These are phyloP conservation scores for Microctenopoma stevenorrisi DNA, from an alignment of 2,797 vertebrate species.

Conservation along the genomic window DNA sequence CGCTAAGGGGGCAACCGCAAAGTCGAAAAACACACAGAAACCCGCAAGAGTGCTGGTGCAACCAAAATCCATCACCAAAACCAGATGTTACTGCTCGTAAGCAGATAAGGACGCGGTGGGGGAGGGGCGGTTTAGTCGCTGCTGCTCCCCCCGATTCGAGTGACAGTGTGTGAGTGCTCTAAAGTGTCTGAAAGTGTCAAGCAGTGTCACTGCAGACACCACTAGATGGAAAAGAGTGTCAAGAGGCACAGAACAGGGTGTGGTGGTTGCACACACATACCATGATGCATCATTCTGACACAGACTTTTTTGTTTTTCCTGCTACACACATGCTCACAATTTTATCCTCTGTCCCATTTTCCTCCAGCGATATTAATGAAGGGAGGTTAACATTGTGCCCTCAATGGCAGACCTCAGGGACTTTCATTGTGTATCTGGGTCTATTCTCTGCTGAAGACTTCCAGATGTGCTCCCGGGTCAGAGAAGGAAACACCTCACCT, in stretches of 20 bases:
- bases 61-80: slow-evolving; percentile 42
- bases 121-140: slow-evolving; percentile 39
- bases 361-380: slow-evolving; percentile 49
- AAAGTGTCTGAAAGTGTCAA: slow-evolving; percentile 23
- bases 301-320: slow-evolving; percentile 5
- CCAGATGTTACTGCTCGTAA: slow-evolving; percentile 65
- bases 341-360: slow-evolving; percentile 45
- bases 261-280: slow-evolving; percentile 29
- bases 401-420: slow-evolving; percentile 54
- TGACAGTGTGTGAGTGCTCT: slow-evolving; percentile 42
- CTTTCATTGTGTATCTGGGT: slow-evolving; percentile 45
- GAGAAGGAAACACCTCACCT: slow-evolving; percentile 60
- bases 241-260: slow-evolving; percentile 46
- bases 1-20: slow-evolving; percentile 58
- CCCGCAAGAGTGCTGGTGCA: slow-evolving; percentile 40
- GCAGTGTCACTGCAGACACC: slow-evolving; percentile 49
- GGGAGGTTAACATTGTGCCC: slow-evolving; percentile 47
- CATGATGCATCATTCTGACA: slow-evolving; percentile 29
- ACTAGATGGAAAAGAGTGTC: slow-evolving; percentile 55
- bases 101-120: slow-evolving; percentile 32
- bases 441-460: slow-evolving; percentile 70
- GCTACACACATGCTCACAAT: slow-evolving; percentile 44
- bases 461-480: slow-evolving; percentile 68
- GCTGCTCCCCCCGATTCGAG: slow-evolving; percentile 18
- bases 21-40: slow-evolving; percentile 31